phyloP scores from a whole-genome alignment of 1,140 invertebrate genomes.

The Caerostris darwini region DNA sequence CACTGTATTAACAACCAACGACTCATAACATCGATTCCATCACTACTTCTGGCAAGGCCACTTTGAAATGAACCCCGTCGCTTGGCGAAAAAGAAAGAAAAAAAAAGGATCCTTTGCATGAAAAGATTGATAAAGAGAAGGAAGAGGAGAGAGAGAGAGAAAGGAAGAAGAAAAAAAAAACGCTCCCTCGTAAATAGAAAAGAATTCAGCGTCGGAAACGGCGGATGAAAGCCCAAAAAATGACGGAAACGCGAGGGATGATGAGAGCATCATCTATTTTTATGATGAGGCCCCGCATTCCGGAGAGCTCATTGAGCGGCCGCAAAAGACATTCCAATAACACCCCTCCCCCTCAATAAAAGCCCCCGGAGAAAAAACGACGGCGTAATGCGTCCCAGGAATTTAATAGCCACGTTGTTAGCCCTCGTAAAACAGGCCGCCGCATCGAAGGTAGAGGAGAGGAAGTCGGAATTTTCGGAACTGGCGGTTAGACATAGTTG shows the following conservation, averaged over 20 bases:
- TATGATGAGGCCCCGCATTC: not conserved
- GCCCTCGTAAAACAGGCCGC: slow-evolving; percentile 55
- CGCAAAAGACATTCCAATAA: slow-evolving; percentile 44
- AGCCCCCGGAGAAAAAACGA: not conserved
- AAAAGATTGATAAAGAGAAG: not conserved
- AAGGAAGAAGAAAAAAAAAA: not conserved
- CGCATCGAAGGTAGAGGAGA: not conserved
- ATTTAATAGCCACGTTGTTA: slow-evolving; percentile 64
- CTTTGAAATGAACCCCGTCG: not conserved
- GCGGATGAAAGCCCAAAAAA: slow-evolving; percentile 32
- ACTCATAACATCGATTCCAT: no score
- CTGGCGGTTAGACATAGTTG: slow-evolving; percentile 53
- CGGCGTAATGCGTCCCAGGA: slow-evolving; percentile 28
- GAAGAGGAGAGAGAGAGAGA: not conserved
- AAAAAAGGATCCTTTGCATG: not conserved
- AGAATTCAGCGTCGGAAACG: slow-evolving; percentile 14
- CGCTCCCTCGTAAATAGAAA: not conserved
- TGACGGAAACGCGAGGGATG: slow-evolving; percentile 26
- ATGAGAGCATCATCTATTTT: slow-evolving; percentile 58
- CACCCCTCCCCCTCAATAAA: slow-evolving; percentile 30
- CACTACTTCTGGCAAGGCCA: not conserved
- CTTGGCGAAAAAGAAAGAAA: not conserved
- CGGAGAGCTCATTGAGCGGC: slow-evolving; percentile 17
- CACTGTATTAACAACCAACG: no score
- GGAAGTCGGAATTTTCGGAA: slow-evolving; percentile 10